Base-by-base conservation (phyloP, 2,113 vertebrate genomes). In the Dendropsophus ebraccatus region DNA sequence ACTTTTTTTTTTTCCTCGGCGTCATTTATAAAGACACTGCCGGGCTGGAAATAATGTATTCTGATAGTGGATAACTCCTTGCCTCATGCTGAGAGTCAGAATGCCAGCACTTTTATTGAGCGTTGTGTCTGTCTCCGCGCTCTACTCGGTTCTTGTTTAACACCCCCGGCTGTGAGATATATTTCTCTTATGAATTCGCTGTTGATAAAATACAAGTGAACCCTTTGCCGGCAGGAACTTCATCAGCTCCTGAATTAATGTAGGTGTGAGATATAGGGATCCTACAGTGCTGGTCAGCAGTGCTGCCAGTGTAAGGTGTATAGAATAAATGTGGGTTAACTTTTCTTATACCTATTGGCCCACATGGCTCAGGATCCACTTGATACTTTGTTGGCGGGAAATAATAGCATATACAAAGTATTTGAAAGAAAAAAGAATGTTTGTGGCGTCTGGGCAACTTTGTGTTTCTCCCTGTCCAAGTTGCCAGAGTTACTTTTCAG, bases 21-120 rank as follows among this genome's bases (percentile, higher is more conserved):
- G 19, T 49, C 52, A 11, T 60, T 62, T 11, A 60, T 28, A 45
- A 37, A 62, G 2, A 49, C 35, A 32, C 14, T 47, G 41, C 54
- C 21, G 54, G 52, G 30, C 23, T 52, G 30, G 50, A 69, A 67
- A 69, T 80, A 37, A 80, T 80, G 37, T 28, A 80, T 37, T 80
- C 54, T 60, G n/a, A 45, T 80, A 35, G 35, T 45, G 54, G 11
- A 62, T 35, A 35, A 16, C 2, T 56, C 14, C 74, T 52, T 19
- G 47, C 49, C 28, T 52, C 74, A 17, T 52, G 74, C 74, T 76
- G 74, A 52, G 74, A 76, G 74, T 49, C 74, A 35, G 74, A 30
- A 52, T 23, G 21, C 47, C 74, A 28, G 25, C 49, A 50, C 74
- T 52, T 76, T 76, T 52, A 76, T 32, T 28, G 74, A 76, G 74